A percentile compares a stretch with the other conserved stretches of the same genome.
These are phyloP conservation scores for Sicus ferrugineus DNA, from an alignment of 2,888 invertebrate species.

Conservation along the genomic window DNA sequence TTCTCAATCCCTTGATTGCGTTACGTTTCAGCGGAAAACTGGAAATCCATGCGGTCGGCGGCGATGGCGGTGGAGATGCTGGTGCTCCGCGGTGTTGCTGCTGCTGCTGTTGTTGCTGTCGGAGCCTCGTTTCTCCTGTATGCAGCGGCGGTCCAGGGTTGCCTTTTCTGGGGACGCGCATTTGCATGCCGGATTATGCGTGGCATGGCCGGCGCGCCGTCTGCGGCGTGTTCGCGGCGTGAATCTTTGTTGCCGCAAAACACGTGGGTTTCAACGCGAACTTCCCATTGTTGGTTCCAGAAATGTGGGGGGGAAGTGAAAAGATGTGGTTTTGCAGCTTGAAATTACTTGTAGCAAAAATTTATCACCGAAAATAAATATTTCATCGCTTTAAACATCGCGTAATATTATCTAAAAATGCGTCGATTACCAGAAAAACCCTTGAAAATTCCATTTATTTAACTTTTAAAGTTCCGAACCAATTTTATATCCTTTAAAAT, in stretches of 20 bases:
- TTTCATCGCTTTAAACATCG: neutral
- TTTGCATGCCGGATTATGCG: neutral
- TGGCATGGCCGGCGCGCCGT: neutral
- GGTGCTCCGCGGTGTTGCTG: neutral
- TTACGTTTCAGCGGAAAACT: constrained; percentile 16
- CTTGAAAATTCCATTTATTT: no score
- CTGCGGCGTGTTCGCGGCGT: neutral
- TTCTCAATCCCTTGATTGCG: constrained; percentile 32
- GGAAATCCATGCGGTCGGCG: neutral
- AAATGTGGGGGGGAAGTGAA: no score
- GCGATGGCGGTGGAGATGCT: neutral
- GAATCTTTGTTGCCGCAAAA: neutral
- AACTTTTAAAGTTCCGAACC: no score
- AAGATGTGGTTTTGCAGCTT: neutral
- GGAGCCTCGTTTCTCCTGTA: neutral
- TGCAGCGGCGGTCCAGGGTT: neutral
- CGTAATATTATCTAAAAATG: no score
- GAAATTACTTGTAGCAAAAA: neutral
- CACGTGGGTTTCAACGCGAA: neutral
- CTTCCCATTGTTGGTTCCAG: no score
- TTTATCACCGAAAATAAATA: no score
- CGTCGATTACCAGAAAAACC: no score
- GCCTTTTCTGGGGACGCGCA: neutral
- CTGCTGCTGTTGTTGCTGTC: constrained; percentile 15
- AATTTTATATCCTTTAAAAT: no score